Base-by-base conservation (phyloP, 2,888 invertebrate species). In the Bhutanitis thaidina region DNA sequence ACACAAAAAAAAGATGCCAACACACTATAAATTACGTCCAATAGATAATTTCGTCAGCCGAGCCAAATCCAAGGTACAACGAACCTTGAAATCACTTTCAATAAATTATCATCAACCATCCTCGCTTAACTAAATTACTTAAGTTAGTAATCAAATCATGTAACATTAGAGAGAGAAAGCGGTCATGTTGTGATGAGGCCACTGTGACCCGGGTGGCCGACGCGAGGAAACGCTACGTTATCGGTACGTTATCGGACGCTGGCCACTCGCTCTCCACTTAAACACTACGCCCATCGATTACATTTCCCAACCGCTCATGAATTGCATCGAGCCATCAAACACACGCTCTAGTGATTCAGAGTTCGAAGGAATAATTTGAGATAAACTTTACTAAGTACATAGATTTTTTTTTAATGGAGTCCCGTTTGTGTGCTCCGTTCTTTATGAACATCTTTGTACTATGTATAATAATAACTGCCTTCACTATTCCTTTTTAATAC, bases 261-360 rank as follows among this genome's bases (percentile, higher is more conserved):
- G 36, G 14, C 45, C 34, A 34, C 4, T 37, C 37, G 12, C 38
- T 25, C 40, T 14, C 27, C 2, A 0, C 44, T 36, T n/a, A 35
- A 14, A 36, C 37, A 36, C 13, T 32, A 30, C 49, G 49, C 49
- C 49, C 49, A 43, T 20, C 37, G 29, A 49, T 49, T 49, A 49
- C 32, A 13, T 37, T 37, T 37, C 38, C 45, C 49, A 43, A 43
- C 43, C n/a, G 12, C 7, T 34, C n/a, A 7, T 12, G 34, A 2
- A 25, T 49, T 37, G 37, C 36, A 44, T 44, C 36, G 27, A 44
- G n/a, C 39, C 30, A 15, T 41, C 30, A 30, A 38, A 46, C 10
- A 39, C 35, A 25, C 25, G 7, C 15, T n/a, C 37, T 7, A 5
- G 10, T 39, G 16, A 25, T 29, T 16, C 1, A 39, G 30, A 27